Evolutionary conservation across 2,113 vertebrate genomes (phyloP).

Genomic region (Urocitellus parryii): DNA sequence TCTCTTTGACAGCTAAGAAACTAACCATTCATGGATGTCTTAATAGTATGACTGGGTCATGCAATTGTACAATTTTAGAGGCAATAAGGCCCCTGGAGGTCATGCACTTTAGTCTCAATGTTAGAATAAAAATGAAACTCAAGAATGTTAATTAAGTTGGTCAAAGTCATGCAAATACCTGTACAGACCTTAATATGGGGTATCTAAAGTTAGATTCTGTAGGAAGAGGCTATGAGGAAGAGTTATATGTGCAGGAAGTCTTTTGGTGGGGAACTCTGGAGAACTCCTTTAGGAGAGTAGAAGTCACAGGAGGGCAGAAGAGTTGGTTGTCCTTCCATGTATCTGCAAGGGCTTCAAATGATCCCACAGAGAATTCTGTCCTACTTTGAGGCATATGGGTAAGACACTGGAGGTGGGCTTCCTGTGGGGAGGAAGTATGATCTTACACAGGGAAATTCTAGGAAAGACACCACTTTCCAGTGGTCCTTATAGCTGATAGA

Average conservation of each 20-base stretch:
- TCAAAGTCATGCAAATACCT: neutral
- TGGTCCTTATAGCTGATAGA: neutral
- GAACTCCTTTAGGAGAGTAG: neutral
- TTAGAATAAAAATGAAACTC: neutral
- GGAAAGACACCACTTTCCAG: neutral
- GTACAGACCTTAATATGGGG: neutral
- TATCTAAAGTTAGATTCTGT: neutral
- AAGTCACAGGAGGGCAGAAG: neutral
- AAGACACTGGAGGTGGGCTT: neutral
- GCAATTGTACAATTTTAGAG: neutral
- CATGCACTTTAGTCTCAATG: neutral
- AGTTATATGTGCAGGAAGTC: neutral
- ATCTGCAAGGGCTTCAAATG: neutral
- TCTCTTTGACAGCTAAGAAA: neutral
- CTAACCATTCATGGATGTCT: neutral
- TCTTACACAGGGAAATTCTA: neutral
- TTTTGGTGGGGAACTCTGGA: neutral
- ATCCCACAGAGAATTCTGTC: neutral
- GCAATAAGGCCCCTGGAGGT: neutral
- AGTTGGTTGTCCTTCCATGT: accelerated
- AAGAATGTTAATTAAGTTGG: neutral
- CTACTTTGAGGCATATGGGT: neutral
- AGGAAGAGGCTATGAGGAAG: neutral
- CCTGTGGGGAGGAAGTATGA: neutral
- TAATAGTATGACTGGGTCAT: neutral